A percentile compares a stretch with the other conserved stretches of the same genome.
Conservation (phyloP, 1,140 invertebrate species). For the Drosophila ambigua region DNA sequence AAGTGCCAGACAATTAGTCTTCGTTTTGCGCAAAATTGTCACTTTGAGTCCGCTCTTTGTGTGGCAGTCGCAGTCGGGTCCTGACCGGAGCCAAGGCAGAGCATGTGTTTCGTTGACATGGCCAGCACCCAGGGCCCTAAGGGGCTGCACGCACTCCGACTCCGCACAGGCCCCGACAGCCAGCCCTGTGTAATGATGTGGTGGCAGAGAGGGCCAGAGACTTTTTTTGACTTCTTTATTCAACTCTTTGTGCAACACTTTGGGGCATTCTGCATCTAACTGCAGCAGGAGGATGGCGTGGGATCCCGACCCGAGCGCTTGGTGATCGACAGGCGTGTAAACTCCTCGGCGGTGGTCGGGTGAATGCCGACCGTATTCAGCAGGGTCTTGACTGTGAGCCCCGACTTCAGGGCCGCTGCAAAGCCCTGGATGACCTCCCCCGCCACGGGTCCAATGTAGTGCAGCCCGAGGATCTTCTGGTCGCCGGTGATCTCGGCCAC, state of each 20-base stretch:
- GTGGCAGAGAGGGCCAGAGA: not conserved
- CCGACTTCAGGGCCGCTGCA: conserved; percentile 91
- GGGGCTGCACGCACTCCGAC: conserved; percentile 1
- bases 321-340: conserved; percentile 90
- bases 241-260: too few relatives aligned
- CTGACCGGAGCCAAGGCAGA: not conserved
- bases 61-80: not conserved
- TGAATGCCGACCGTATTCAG: conserved; percentile 97
- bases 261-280: conserved; percentile 85
- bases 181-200: conserved; percentile 18
- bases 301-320: conserved; percentile 93
- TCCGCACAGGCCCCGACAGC: not conserved
- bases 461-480: conserved; percentile 95
- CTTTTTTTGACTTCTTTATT: not conserved
- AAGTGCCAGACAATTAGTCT: conserved; percentile 56
- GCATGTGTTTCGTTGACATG: conserved; percentile 21
- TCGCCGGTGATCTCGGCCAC: conserved; percentile 87
- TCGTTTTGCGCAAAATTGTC: conserved; percentile 37
- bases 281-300: conserved; percentile 93
- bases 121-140: conserved; percentile 3
- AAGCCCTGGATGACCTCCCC: conserved; percentile 99
- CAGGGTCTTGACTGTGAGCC: conserved; percentile 94
- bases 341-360: conserved; percentile 97
- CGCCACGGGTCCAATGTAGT: conserved; percentile 97
- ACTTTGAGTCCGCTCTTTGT: conserved; percentile 11